phyloP scores from a whole-genome alignment of 2,888 invertebrate genomes.

The Periphyllus acericola region DNA sequence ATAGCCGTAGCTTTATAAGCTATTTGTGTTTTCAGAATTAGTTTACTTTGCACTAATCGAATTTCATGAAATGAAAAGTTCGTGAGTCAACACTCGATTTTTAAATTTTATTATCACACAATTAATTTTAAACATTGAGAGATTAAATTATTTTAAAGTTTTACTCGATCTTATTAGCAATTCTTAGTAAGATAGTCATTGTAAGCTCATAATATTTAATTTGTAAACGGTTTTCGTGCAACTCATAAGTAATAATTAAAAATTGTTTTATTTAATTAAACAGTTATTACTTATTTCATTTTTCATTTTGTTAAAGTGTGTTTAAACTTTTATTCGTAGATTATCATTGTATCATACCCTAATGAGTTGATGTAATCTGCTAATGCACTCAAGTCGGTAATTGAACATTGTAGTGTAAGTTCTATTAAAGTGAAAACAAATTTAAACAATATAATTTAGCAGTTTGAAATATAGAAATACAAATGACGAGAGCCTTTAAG shows the following conservation, averaged over 20 bases:
- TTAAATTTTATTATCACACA: neutral
- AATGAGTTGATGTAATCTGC: slow-evolving; percentile 28
- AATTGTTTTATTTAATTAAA: neutral
- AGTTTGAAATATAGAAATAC: no score
- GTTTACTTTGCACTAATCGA: no score
- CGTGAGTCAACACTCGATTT: neutral
- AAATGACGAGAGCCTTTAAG: no score
- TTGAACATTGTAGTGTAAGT: slow-evolving; percentile 4
- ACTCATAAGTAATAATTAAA: neutral
- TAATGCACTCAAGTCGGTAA: slow-evolving; percentile 6
- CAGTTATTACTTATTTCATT: slow-evolving; percentile 11
- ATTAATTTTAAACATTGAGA: neutral
- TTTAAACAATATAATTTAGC: neutral
- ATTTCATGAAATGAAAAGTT: no score
- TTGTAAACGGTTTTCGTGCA: neutral
- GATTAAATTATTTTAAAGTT: neutral
- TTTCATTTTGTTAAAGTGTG: neutral
- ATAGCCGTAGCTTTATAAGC: no score
- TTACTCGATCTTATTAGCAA: neutral
- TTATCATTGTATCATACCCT: slow-evolving; percentile 19
- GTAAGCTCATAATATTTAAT: neutral
- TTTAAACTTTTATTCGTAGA: slow-evolving; percentile 15
- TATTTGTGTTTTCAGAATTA: no score
- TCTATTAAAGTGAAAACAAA: neutral
- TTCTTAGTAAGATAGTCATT: neutral